Base-by-base conservation (phyloP, 2,888 invertebrate species). In the Cataglyphis livida region DNA sequence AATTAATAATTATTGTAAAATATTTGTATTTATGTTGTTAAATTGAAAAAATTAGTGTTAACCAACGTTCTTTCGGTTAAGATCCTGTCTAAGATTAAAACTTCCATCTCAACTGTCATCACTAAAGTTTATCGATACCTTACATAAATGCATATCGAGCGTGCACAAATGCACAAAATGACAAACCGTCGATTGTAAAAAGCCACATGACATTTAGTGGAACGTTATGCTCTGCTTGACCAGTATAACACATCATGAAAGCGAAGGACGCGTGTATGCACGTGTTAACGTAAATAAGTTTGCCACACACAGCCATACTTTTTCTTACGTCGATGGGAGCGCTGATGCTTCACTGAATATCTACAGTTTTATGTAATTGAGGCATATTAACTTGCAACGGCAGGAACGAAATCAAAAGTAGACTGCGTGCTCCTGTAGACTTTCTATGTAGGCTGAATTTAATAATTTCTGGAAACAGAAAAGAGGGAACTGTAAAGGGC, bases 401-500 rank as follows among this genome's bases (percentile, higher is more conserved):
- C 7, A n/a, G 51, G 51, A 51, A 51, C 35, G 59, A 38, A n/a
- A 25, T 44, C 32, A 35, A 61, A 38, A 71, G 28, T 9, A 1
- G 12, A 73, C 44, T 21, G 15, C 44, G 12, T 1, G 51, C 32
- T 51, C n/a, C 25, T 28, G 25, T 28, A 28, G 25, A 28, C 25
- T 28, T 28, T 28, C 15, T 51, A 44, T 44, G 15, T 57, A 25
- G 25, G 57, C 10, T 9, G 62, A 15, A 35, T 65, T 48, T 54
- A 41, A 32, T 41, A 32, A 6, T 18, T 18, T 21, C 32, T 38
- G 21, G 38, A 32, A 71, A 21, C n/a, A 12, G 41, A 15, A 44
- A 44, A 78, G 10, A 5, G 21, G 44, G 18, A 85, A 41, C 12
- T 41, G 12, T 41, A 41, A 88, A 85, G 85, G 82, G 54, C 41